Evolutionary conservation across 2,797 vertebrate species (phyloP), one percentile per base, ranked within the genome.

Genomic region (Phataginus tetradactyla): DNA sequence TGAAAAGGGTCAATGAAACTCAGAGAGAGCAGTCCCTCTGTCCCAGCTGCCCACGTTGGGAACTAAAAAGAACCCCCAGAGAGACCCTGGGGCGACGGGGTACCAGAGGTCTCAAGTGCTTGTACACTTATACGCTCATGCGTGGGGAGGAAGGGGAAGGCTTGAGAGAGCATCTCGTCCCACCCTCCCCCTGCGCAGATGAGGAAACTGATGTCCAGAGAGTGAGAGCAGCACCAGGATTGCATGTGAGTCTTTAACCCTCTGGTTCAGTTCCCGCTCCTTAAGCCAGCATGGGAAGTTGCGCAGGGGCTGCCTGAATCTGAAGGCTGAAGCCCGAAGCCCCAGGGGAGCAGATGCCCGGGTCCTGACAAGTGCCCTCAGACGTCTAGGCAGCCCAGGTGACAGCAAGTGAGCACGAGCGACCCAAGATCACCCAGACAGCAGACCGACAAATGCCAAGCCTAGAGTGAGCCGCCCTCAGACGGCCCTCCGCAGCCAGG

Each of bases 1-100:
- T 92, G 81, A 85, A 96, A 83, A 92, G 74, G 83, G 37, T 83
- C 86, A n/a, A 18, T 68, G 96, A 74, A 93, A 95, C 92, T 61
- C 53, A 25, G 74, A 83, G 90, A 64, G 81, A 32, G 37, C 42
- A 25, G 37, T 21, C 53, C n/a, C 23, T 11, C 23, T 18, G 10
- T 2, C 10, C 13, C 10, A 37, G 93, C 29, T 45, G 61, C 94
- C 78, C 69, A 90, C 0, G 0, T 78, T 34, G 59, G 92, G 88
- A 91, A 86, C 74, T 20, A 7, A 79, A 79, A 86, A 74, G 74
- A 83, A 81, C 32, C 4, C 14, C 51, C 34, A 68, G n/a, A 51
- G 81, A 80, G 66, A 86, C 57, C 59, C 34, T 63, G 34, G 17
- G 25, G 78, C 3, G 12, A 78, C 21, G 29, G 14, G 39, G 51